Conservation (phyloP, 2,888 invertebrate species). For the Drosophila meridionalis region DNA sequence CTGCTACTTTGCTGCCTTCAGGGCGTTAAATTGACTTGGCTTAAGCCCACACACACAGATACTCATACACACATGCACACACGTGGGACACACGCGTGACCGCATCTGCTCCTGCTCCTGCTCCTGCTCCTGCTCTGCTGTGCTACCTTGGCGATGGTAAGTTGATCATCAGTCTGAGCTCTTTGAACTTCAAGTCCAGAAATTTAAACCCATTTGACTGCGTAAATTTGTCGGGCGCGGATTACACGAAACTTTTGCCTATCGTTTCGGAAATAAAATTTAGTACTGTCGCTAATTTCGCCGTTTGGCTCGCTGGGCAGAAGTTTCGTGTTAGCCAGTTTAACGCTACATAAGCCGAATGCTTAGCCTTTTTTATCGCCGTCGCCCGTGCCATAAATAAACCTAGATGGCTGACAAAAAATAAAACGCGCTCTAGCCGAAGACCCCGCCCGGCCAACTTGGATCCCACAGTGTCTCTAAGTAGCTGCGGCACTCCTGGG, state of each 20-base stretch:
- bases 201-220: slow-evolving; percentile 60
- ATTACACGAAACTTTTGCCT: slow-evolving; percentile 48
- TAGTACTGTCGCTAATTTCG: slow-evolving; percentile 65
- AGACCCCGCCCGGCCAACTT: slow-evolving; percentile 30
- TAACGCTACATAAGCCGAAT: slow-evolving; percentile 56
- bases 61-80: slow-evolving; percentile 14
- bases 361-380: slow-evolving; percentile 74
- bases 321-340: slow-evolving; percentile 50
- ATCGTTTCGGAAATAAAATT: slow-evolving; percentile 55
- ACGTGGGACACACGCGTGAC: slow-evolving; percentile 54
- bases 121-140: neutral
- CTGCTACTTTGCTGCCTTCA: slow-evolving; percentile 77
- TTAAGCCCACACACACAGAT: slow-evolving; percentile 35
- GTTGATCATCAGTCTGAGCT: slow-evolving; percentile 45
- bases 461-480: slow-evolving; percentile 70
- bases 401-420: slow-evolving; percentile 57
- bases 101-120: slow-evolving; percentile 25
- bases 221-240: slow-evolving; percentile 43
- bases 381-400: slow-evolving; percentile 67
- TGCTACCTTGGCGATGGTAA: slow-evolving; percentile 41
- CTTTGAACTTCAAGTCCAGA: slow-evolving; percentile 63
- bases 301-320: slow-evolving; percentile 11
- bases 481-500: slow-evolving; percentile 75
- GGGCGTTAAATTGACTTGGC: slow-evolving; percentile 79
- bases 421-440: slow-evolving; percentile 18